Percentiles rank a stretch among this genome's conserved stretches.
phyloP scores from a whole-genome alignment of 2,797 vertebrate species.

The Holocentrus rufus region DNA sequence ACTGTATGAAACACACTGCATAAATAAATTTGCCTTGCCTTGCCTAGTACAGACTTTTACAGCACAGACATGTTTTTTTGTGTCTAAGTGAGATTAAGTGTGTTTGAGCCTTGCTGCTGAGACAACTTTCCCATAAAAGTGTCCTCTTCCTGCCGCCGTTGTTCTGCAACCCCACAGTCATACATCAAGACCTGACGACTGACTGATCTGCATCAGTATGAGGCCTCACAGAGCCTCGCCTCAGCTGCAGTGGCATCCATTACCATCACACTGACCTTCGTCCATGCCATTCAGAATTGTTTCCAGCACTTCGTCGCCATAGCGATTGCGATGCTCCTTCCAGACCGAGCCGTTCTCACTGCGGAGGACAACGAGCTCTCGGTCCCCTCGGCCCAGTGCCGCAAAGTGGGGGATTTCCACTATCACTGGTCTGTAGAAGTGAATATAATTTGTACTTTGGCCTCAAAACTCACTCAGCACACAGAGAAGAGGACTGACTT shows the following conservation, averaged over 20 bases:
- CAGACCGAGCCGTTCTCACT: slow-evolving; percentile 95
- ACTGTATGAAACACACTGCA: too few species aligned
- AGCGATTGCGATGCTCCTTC: slow-evolving; percentile 95
- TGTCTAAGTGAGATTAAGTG: not conserved
- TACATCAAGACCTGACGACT: slow-evolving; percentile 29
- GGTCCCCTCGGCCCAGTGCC: slow-evolving; percentile 89
- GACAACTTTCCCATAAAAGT: not conserved
- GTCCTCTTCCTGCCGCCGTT: slow-evolving; percentile 6
- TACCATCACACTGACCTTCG: slow-evolving; percentile 85
- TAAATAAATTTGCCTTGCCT: too few species aligned
- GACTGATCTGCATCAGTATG: slow-evolving; percentile 17
- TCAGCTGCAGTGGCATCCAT: not conserved
- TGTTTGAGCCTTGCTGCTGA: not conserved
- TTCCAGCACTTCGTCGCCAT: slow-evolving; percentile 90
- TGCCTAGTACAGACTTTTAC: too few species aligned
- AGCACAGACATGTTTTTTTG: too few species aligned
- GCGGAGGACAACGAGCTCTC: slow-evolving; percentile 93
- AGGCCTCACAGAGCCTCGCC: not conserved
- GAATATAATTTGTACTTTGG: not conserved
- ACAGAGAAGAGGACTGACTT: not conserved
- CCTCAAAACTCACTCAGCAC: not conserved
- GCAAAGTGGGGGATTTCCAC: slow-evolving; percentile 99
- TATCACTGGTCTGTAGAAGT: slow-evolving; percentile 88
- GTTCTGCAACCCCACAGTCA: slow-evolving; percentile 18
- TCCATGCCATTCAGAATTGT: slow-evolving; percentile 97